Evolutionary conservation across 2,113 vertebrate species (phyloP).

Genomic region (Cebidichthys violaceus): DNA sequence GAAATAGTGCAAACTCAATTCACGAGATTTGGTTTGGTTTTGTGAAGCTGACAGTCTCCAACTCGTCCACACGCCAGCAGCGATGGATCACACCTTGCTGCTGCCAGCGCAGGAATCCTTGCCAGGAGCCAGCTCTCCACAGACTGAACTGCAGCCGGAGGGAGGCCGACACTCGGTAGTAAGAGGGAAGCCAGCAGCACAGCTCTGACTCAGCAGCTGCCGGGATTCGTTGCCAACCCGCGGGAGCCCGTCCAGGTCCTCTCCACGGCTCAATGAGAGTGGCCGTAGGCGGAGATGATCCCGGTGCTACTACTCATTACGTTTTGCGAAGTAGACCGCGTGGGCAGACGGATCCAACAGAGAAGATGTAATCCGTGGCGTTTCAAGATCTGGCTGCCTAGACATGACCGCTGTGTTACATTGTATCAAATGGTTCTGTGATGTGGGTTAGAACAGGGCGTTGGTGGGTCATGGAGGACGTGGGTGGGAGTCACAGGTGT

Average conservation of each 20-base stretch:
- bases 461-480: constrained; percentile 11
- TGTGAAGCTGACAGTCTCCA: constrained; percentile 11
- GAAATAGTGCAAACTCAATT: constrained; percentile 3
- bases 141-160: constrained; percentile 29
- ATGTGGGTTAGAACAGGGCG: constrained; percentile 8
- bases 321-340: constrained; percentile 16
- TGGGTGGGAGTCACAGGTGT: not conserved
- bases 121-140: constrained; percentile 10
- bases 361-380: constrained; percentile 5
- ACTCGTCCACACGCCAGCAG: constrained; percentile 11
- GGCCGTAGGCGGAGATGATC: constrained; percentile 36
- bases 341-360: constrained; percentile 29
- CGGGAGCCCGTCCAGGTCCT: constrained; percentile 47
- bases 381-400: not conserved
- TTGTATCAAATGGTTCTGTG: not conserved
- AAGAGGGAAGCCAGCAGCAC: constrained; percentile 18
- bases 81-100: constrained; percentile 14
- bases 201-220: constrained; percentile 69
- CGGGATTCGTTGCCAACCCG: constrained; percentile 54
- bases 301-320: constrained; percentile 48
- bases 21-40: not conserved
- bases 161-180: constrained; percentile 24
- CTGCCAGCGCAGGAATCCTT: constrained; percentile 29
- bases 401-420: constrained; percentile 5
- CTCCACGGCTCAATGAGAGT: constrained; percentile 39